Percentiles rank a stretch among this genome's conserved stretches.
phyloP scores from a whole-genome alignment of 2,113 vertebrate genomes.

The Limanda limanda region DNA sequence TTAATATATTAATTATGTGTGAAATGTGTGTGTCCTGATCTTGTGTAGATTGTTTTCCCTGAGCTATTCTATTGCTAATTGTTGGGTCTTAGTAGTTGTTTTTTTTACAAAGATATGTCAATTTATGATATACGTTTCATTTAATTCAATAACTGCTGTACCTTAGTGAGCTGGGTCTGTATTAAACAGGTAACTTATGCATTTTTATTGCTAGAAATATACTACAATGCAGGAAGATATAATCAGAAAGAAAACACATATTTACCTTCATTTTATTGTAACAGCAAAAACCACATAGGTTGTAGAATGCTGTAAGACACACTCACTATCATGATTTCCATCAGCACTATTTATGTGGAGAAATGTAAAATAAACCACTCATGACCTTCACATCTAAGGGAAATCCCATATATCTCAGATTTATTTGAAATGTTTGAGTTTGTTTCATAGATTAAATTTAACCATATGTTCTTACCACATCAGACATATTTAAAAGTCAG shows the following conservation, averaged over 20 bases:
- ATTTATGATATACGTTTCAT: background rate
- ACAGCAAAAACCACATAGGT: background rate
- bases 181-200: background rate
- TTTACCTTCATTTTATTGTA: background rate
- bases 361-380: background rate
- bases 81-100: background rate
- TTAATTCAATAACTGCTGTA: conserved; percentile 21
- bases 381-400: background rate
- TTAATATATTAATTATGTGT: conserved; percentile 66
- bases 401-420: background rate
- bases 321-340: background rate
- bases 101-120: background rate
- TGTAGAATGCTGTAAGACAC: background rate
- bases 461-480: background rate
- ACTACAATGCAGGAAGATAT: background rate
- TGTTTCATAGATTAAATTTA: background rate
- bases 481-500: background rate
- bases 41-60: conserved; percentile 54
- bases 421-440: conserved; percentile 19
- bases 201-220: conserved; percentile 7
- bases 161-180: background rate
- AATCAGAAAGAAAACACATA: background rate
- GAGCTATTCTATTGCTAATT: conserved; percentile 26
- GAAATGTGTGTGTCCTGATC: conserved; percentile 52
- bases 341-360: conserved; percentile 17